Percentiles rank a stretch among this genome's conserved stretches.
Evolutionary conservation across 2,113 vertebrate genomes (phyloP).

Genomic region (Plotosus lineatus): DNA sequence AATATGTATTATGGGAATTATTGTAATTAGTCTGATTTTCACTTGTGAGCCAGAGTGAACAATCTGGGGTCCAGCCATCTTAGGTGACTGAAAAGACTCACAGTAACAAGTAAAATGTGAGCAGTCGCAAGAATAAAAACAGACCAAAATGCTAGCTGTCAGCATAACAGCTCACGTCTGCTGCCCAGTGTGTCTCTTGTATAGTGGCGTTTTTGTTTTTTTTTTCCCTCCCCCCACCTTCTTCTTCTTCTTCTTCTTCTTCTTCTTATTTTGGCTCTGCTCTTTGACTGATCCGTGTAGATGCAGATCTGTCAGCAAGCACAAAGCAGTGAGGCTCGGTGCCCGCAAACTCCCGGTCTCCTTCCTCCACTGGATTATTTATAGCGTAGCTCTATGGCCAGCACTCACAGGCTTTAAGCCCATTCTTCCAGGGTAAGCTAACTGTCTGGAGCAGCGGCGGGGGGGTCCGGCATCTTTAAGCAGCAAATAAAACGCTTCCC

Average conservation of each 20-base stretch:
- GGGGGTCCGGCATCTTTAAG: conserved; percentile 59
- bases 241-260: no score
- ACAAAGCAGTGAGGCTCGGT: conserved; percentile 56
- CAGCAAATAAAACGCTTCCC: conserved; percentile 58
- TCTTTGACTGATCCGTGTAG: conserved; percentile 67
- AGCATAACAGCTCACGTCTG: conserved; percentile 3
- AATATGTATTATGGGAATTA: not conserved
- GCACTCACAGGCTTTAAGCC: conserved; percentile 65
- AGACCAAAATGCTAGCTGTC: conserved; percentile 36
- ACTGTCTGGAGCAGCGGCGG: conserved; percentile 56
- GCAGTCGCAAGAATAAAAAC: conserved; percentile 4
- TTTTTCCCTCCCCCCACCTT: no score
- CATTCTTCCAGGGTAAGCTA: conserved; percentile 69
- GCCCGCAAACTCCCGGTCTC: conserved; percentile 57
- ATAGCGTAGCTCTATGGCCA: conserved; percentile 61
- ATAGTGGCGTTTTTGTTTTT: not conserved
- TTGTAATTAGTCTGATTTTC: not conserved
- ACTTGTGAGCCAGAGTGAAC: not conserved
- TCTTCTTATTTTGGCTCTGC: conserved; percentile 62
- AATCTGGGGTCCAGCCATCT: conserved; percentile 5
- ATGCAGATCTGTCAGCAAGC: conserved; percentile 70
- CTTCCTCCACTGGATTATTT: conserved; percentile 70
- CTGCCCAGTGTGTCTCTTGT: conserved; percentile 18
- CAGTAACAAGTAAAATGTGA: conserved; percentile 2
- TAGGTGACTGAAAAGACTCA: not conserved